Conservation (phyloP, 2,113 vertebrate species). For the Siphamia tubifer region DNA sequence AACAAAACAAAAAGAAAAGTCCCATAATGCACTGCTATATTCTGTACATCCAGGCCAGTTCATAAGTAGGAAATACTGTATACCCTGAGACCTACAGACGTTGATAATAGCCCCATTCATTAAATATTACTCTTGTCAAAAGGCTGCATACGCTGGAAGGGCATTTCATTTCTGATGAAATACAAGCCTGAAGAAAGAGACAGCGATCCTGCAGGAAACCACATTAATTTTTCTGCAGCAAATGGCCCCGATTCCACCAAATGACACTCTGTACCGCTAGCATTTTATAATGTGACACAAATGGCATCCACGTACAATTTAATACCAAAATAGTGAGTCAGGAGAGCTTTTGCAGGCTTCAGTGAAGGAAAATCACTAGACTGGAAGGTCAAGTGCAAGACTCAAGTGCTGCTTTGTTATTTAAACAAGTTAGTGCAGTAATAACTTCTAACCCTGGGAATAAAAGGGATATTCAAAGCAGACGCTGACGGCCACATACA, state of each 20-base stretch:
- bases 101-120: constrained; percentile 97
- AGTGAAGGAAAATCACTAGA: constrained; percentile 57
- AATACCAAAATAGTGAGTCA: constrained; percentile 88
- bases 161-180: constrained; percentile 81
- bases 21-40: constrained; percentile 27
- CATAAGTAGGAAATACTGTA: constrained; percentile 84
- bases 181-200: constrained; percentile 94
- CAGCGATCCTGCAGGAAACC: constrained; percentile 89
- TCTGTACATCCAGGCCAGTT: constrained; percentile 76
- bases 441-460: neutral
- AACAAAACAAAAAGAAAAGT: no score
- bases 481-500: neutral
- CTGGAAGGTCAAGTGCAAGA: constrained; percentile 41
- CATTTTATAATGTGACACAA: constrained; percentile 96
- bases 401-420: constrained; percentile 44
- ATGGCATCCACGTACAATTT: constrained; percentile 91
- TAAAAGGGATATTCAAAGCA: neutral
- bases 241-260: constrained; percentile 89
- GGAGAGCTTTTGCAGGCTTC: constrained; percentile 37
- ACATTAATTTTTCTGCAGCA: constrained; percentile 94
- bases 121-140: constrained; percentile 98
- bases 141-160: constrained; percentile 61
- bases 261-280: constrained; percentile 94
- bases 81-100: constrained; percentile 87
- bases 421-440: constrained; percentile 20